These are phyloP conservation scores for Onchidella celtica DNA, from an alignment of 2,888 invertebrate species.

Conservation along the genomic window DNA sequence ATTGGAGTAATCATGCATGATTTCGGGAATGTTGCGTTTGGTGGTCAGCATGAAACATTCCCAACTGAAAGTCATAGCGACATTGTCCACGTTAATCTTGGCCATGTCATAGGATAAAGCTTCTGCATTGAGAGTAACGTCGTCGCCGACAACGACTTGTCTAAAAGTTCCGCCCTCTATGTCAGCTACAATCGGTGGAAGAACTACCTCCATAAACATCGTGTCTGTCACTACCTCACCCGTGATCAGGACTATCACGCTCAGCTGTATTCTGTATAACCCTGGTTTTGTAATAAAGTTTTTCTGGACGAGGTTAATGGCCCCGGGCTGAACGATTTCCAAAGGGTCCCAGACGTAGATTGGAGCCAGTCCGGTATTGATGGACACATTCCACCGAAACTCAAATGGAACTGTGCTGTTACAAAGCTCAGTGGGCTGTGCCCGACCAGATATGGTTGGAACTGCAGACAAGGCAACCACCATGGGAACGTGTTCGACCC, in stretches of 20 bases:
- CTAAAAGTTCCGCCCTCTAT: conserved; percentile 18
- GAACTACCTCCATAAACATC: conserved; percentile 10
- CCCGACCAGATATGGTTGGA: conserved; percentile 3
- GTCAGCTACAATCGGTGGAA: not conserved
- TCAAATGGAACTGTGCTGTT: not conserved
- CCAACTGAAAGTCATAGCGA: conserved; percentile 12
- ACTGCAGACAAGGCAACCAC: conserved; percentile 2
- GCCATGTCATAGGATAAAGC: conserved; percentile 23
- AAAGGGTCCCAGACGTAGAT: conserved; percentile 18
- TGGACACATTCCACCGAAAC: conserved; percentile 23
- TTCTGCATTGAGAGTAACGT: conserved; percentile 1
- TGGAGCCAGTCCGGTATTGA: conserved; percentile 6
- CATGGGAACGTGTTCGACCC: conserved; percentile 8
- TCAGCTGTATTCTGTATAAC: not conserved
- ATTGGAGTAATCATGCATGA: not conserved
- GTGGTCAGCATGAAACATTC: conserved; percentile 17
- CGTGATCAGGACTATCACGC: not conserved
- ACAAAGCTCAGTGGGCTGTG: not conserved
- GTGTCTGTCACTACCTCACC: not conserved
- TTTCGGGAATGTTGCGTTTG: not conserved
- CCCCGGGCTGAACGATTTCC: conserved; percentile 9
- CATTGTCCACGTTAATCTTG: not conserved
- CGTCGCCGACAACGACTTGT: not conserved
- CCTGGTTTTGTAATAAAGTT: conserved; percentile 12
- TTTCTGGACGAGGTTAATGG: conserved; percentile 7